Evolutionary conservation across 2,797 vertebrate species (phyloP).

Genomic region (Urosaurus nigricauda): DNA sequence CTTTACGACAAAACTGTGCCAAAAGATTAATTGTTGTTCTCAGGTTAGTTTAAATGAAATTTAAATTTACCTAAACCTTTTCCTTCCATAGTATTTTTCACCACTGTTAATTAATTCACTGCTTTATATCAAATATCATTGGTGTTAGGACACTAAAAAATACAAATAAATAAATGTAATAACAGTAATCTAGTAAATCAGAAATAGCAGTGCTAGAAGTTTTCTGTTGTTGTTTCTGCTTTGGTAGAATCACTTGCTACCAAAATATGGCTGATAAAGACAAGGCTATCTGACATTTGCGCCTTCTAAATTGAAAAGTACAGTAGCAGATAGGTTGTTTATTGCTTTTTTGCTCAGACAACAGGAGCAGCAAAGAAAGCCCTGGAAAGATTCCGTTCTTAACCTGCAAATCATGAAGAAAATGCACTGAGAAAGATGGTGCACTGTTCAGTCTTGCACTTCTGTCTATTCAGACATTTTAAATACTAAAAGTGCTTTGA

Average conservation of each 20-base stretch:
- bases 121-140: slow-evolving; percentile 51
- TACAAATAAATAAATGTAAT: slow-evolving; percentile 58
- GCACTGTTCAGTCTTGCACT: neutral
- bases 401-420: slow-evolving; percentile 57
- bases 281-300: slow-evolving; percentile 43
- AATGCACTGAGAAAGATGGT: slow-evolving; percentile 54
- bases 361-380: slow-evolving; percentile 58
- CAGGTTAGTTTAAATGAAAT: neutral
- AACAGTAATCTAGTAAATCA: slow-evolving; percentile 53
- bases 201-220: slow-evolving; percentile 13
- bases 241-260: slow-evolving; percentile 31
- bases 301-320: slow-evolving; percentile 58
- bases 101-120: slow-evolving; percentile 39
- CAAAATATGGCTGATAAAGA: slow-evolving; percentile 47
- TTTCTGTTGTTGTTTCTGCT: slow-evolving; percentile 27
- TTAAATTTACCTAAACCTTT: neutral
- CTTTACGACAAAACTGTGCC: neutral
- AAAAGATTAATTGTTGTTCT: neutral
- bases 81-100: slow-evolving; percentile 25
- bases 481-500: neutral
- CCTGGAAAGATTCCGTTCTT: slow-evolving; percentile 54
- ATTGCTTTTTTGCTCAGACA: slow-evolving; percentile 71
- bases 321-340: slow-evolving; percentile 58
- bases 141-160: slow-evolving; percentile 46
- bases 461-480: neutral